Conservation (phyloP, 2,113 vertebrate genomes). For the Peromyscus polionotus region DNA sequence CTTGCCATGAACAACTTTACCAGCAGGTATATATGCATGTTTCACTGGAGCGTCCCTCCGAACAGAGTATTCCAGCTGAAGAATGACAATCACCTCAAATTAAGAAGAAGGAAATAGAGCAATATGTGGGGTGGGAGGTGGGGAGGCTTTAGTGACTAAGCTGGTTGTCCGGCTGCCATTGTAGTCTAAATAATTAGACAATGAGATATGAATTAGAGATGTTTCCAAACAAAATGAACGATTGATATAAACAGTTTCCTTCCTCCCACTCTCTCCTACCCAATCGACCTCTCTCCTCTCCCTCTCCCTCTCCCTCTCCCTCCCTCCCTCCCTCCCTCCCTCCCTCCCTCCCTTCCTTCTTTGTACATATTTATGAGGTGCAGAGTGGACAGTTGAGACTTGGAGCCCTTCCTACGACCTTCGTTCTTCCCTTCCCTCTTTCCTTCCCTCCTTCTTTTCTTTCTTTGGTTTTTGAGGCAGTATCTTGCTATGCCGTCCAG, state of each 20-base stretch:
- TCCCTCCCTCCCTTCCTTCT: background rate
- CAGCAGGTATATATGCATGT: background rate
- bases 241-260: background rate
- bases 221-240: constrained; percentile 31
- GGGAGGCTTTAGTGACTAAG: no score
- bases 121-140: background rate
- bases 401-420: background rate
- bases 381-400: background rate
- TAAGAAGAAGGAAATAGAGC: background rate
- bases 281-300: background rate
- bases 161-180: background rate
- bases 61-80: background rate
- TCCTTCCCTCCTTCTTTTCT: background rate
- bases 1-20: constrained; percentile 38
- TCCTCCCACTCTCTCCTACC: no score
- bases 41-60: background rate
- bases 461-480: background rate
- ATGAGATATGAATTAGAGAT: background rate
- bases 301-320: background rate
- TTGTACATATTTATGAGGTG: background rate
- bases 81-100: background rate
- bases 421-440: background rate
- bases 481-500: background rate
- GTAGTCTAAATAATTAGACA: constrained; percentile 10
- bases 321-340: no score